Evolutionary conservation across 2,113 vertebrate genomes (phyloP), one percentile per base, ranked within the genome.

Genomic region (Sphyrna mokarran): DNA sequence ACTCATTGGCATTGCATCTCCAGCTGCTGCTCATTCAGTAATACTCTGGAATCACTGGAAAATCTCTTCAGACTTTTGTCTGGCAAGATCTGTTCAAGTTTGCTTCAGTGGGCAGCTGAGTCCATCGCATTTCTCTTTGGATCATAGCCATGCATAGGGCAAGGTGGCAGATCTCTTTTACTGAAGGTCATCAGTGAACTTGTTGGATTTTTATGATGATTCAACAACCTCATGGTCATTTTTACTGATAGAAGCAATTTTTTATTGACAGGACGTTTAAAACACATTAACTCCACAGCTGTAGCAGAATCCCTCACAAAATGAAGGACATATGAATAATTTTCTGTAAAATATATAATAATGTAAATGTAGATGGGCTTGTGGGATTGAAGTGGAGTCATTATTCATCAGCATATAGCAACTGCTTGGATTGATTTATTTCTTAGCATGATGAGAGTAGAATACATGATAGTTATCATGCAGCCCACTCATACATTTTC

Each of bases 371-470:
- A 93, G 89, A 68, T 68, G 29, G n/a, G 8, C 61, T 37, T 93
- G 33, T 93, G 89, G 20, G 61, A 66, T 33, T 22, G 66, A 93
- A 66, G 9, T 33, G n/a, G 33, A 8, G 89, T 66, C n/a, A 93
- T 66, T 93, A 66, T 33, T 20, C 61, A 93, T 93, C n/a, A 37
- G 16, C 16, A 66, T 26, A 66, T 20, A 37, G 61, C 29, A 93
- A 68, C 89, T 66, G 61, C 33, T 37, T 66, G 89, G 61, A 93
- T 93, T 66, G 89, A 93, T 66, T 68, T 93, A 93, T 66, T 66
- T 37, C 22, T 66, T 68, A 93, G 6, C 61, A n/a, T 37, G 29
- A 63, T n/a, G 61, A 93, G 29, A 37, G 20, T 66, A 23, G 58
- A 66, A 66, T 66, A 68, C 8, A 37, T 66, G 58, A 37, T 91